phyloP scores from a whole-genome alignment of 2,113 vertebrate genomes.

The Asarcornis scutulata region DNA sequence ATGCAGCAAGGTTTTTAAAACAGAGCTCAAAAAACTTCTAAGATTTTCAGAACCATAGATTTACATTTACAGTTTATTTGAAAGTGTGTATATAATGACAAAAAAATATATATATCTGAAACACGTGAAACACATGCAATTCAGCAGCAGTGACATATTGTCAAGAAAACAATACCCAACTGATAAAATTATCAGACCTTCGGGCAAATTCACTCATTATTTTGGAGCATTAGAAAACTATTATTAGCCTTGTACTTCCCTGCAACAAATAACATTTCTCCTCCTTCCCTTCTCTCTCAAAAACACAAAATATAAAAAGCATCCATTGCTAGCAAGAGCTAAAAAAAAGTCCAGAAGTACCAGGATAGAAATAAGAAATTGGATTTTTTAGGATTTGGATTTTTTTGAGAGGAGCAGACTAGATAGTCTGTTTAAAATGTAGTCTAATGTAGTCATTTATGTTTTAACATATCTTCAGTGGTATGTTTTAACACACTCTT shows the following conservation, averaged over 20 bases:
- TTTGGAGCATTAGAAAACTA: not conserved
- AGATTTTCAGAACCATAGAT: not conserved
- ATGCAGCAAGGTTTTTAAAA: not conserved
- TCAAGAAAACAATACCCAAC: not conserved
- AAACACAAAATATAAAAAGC: conserved; percentile 18
- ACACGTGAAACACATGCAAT: not conserved
- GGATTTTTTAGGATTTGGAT: no score
- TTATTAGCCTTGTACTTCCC: not conserved
- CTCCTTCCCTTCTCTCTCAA: not conserved
- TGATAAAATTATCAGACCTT: not conserved
- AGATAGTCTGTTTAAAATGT: not conserved
- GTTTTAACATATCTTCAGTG: not conserved
- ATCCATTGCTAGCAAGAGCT: not conserved
- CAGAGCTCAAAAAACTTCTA: not conserved
- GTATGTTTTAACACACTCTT: rapidly evolving
- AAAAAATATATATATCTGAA: not conserved
- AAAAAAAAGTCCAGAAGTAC: not conserved
- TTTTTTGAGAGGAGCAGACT: not conserved
- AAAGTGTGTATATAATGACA: not conserved
- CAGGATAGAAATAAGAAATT: not conserved
- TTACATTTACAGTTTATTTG: not conserved
- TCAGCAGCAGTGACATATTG: not conserved
- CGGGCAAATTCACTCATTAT: not conserved
- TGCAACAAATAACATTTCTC: not conserved
- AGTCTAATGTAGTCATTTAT: not conserved